Conservation (phyloP, 2,888 invertebrate species). For the Rhaphigaster nebulosa region DNA sequence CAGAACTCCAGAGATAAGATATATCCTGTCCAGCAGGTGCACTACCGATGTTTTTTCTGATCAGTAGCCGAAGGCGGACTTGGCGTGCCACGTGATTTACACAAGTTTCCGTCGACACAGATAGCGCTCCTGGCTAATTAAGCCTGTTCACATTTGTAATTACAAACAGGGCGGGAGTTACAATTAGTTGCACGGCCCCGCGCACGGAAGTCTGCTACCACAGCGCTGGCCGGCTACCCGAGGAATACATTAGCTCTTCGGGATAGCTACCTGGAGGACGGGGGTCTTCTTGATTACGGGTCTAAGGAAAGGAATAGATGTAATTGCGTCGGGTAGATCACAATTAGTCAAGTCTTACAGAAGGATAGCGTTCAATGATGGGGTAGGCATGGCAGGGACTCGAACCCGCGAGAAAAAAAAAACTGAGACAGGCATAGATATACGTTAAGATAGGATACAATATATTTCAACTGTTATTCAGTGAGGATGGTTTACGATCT, state of each 20-base stretch:
- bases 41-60: conserved; percentile 26
- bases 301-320: neutral
- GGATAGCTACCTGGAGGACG: neutral
- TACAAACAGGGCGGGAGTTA: conserved; percentile 43
- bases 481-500: neutral
- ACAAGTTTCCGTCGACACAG: conserved; percentile 41
- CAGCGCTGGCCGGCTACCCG: neutral
- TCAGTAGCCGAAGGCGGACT: conserved; percentile 1
- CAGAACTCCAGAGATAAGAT: neutral
- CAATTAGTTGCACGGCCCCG: conserved; percentile 45
- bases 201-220: conserved; percentile 41
- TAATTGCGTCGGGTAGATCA: conserved; percentile 29
- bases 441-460: neutral
- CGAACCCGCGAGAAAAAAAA: neutral
- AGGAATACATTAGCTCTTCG: neutral
- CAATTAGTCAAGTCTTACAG: neutral
- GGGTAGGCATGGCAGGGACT: neutral
- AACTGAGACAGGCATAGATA: neutral
- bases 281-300: neutral
- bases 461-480: conserved; percentile 2
- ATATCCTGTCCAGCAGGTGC: neutral
- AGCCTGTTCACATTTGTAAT: conserved; percentile 54
- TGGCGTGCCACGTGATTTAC: conserved; percentile 55
- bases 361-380: conserved; percentile 8
- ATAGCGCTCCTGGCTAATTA: conserved; percentile 51